Evolutionary conservation across 2,888 invertebrate species (phyloP), one percentile per base, ranked within the genome.

Genomic region (Apomyelois bistriatella): DNA sequence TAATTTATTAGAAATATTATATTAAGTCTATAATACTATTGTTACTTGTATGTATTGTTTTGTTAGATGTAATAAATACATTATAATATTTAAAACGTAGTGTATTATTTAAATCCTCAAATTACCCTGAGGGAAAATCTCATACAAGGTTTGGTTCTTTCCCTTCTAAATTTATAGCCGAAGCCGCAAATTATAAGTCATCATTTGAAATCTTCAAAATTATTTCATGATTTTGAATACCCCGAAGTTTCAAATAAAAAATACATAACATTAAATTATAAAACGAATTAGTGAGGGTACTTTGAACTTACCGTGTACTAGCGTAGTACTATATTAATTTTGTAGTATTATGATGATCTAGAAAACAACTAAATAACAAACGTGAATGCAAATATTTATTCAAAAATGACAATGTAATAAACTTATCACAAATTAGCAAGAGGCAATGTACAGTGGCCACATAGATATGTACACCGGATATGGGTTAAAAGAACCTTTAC

Each of bases 301-400:
- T n/a, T n/a, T n/a, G n/a, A n/a, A n/a, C n/a, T n/a, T n/a, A n/a
- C n/a, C n/a, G n/a, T n/a, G n/a, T n/a, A n/a, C n/a, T n/a, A n/a
- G n/a, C 22, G 5, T 5, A 22, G 22, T 22, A 22, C 22, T 22
- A 22, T 22, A 22, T 3, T n/a, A 12, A 12, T 37, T 37, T 12
- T 37, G 6, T 37, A 12, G 15, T 13, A 15, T 12, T n/a, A 15
- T 15, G 6, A 16, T 15, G 15, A 17, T 9, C 32, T 2, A 32
- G 32, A 6, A 42, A 46, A 46, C 8, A 30, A 46, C 13, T 13
- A 47, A 17, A 0, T 40, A 40, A 40, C 16, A 40, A 38, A 40
- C 16, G 9, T n/a, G 35, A 54, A 60, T 65, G 64, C 60, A 65
- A 61, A 62, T 60, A 63, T 40, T 40, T 40, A 40, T 40, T 40